Base-by-base conservation (phyloP, 2,797 vertebrate genomes). In the Hydrocynus forskahlii region DNA sequence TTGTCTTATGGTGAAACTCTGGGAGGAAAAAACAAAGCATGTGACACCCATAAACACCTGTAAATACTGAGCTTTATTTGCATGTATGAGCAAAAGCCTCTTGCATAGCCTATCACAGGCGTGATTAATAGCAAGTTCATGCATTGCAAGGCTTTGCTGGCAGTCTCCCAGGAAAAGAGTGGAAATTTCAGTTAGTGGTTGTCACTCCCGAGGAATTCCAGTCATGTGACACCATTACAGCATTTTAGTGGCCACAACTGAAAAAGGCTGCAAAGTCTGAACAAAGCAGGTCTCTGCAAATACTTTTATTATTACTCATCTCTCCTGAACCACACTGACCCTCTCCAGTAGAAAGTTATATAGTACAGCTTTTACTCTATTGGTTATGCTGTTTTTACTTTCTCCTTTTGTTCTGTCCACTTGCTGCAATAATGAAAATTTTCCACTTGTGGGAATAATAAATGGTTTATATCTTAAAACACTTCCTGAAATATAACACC, bases 181-280 rank as follows among this genome's bases (percentile, higher is more conserved):
- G 90, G 91, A 91, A 93, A 92, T 87, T 91, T 88, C 90, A 90
- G 89, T 92, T 88, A 85, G 77, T 62, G 66, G 35, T 60, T 70
- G 90, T 93, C 92, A 93, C 89, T 90, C 89, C 87, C 79, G 67
- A 92, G 89, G 89, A 90, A 94, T 94, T 89, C 87, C 83, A 57
- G 79, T 81, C 84, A 75, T n/a, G 83, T 87, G 82, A 82, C 67
- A 16, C 40, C 40, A 57, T 78, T 69, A 79, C 87, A 69, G n/a
- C 81, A 85, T 85, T 64, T 76, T 21, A 76, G 68, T 88, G 86
- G 81, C 45, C 63, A 50, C 43, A 75, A 2, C 52, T 66, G 21
- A 52, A 62, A 13, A 23, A 29, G 59, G 35, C 40, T 64, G 4
- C 23, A n/a, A n/a, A n/a, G n/a, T n/a, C n/a, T n/a, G n/a, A n/a